Base-by-base conservation (phyloP, 2,888 invertebrate genomes). In the Drosophila falleni region DNA sequence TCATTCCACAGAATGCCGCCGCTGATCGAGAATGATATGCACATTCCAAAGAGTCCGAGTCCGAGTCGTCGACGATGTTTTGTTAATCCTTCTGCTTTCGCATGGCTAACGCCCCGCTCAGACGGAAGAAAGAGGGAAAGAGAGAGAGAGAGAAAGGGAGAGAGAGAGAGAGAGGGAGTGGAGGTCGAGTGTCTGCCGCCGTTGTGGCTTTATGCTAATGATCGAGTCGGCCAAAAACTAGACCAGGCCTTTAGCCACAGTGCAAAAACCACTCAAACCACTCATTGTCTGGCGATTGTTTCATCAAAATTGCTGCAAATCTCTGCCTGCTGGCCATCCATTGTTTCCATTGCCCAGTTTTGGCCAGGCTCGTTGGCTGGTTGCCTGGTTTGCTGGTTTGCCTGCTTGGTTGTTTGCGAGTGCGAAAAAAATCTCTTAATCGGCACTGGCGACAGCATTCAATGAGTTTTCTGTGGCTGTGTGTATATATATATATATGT, bases 381-480 rank as follows among this genome's bases (percentile, higher is more conserved):
- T 49, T 29, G 50, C 33, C 33, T 29, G 29, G 29, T 29, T 29
- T 29, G 29, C n/a, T 31, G 15, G 37, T 44, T 35, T 67, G 55
- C 41, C 49, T 44, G 41, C 60, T 60, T 62, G 31, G 41, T 54
- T 42, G 67, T 63, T 75, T 71, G 73, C 51, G 85, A 89, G 89
- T 86, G 89, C 86, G 86, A 85, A 87, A 85, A 85, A 80, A 89
- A 90, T 90, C 89, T 89, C 90, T 90, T 90, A 90, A 90, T 90
- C 89, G 89, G 87, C 85, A 90, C 81, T 89, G 89, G 89, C 89
- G 89, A 90, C 87, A 88, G 86, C 81, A 86, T 81, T 86, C 86
- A 86, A 75, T 78, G 78, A 77, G 81, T 82, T 73, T 70, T 69
- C 55, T 39, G 42, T 62, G n/a, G 29, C 44, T 65, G 64, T 56